A percentile compares a stretch with the other conserved stretches of the same genome.
Evolutionary conservation across 2,888 invertebrate species (phyloP).

Genomic region (Pecten maximus): DNA sequence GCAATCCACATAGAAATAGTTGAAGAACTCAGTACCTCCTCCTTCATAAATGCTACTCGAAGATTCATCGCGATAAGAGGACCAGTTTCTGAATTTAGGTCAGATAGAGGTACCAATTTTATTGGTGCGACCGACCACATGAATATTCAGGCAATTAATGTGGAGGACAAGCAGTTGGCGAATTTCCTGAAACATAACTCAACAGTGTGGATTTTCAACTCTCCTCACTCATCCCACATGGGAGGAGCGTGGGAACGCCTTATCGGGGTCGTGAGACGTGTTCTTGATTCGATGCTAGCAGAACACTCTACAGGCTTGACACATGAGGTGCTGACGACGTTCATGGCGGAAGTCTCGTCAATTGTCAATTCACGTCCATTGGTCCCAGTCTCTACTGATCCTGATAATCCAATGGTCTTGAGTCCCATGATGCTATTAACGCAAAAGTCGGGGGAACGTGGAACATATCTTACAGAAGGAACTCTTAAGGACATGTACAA

Average conservation of each 20-base stretch:
- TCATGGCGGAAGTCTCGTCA: slow-evolving; percentile 56
- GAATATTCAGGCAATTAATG: not conserved
- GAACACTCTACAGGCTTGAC: slow-evolving; percentile 44
- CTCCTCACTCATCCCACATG: slow-evolving; percentile 14
- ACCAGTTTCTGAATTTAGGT: not conserved
- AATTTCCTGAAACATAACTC: not conserved
- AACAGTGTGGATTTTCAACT: not conserved
- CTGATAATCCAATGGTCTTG: slow-evolving; percentile 52
- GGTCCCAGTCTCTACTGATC: slow-evolving; percentile 53
- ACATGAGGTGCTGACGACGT: slow-evolving; percentile 56
- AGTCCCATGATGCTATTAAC: slow-evolving; percentile 53
- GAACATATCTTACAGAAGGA: not conserved
- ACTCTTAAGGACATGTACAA: slow-evolving; percentile 54
- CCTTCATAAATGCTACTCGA: not conserved
- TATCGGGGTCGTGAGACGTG: slow-evolving; percentile 45
- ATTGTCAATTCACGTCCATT: slow-evolving; percentile 59
- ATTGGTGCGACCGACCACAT: not conserved
- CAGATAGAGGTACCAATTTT: not conserved
- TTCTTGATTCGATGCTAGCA: slow-evolving; percentile 52
- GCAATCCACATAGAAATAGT: not conserved
- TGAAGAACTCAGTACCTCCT: not conserved
- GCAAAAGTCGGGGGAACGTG: slow-evolving; percentile 33
- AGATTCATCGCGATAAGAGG: not conserved
- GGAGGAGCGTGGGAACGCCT: slow-evolving; percentile 40
- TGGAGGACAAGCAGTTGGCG: not conserved